Conservation (phyloP, 2,888 invertebrate genomes). For the Erebia epiphron region DNA sequence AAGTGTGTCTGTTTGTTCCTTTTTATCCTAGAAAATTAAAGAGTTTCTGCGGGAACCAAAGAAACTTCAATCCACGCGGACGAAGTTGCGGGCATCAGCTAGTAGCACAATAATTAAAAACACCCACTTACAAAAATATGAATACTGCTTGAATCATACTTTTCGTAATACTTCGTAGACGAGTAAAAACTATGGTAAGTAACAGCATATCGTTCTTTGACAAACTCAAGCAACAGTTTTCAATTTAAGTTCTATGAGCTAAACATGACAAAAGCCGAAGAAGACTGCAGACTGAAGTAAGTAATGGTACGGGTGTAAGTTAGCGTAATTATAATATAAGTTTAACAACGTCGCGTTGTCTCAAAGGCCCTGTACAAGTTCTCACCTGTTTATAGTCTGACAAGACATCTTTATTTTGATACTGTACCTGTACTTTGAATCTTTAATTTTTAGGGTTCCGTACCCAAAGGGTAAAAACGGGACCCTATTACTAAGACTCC, state of each 20-base stretch:
- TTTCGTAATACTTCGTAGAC: neutral
- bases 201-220: neutral
- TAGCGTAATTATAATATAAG: slow-evolving; percentile 45
- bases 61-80: too few relatives aligned
- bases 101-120: too few relatives aligned
- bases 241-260: neutral
- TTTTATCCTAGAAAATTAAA: too few relatives aligned
- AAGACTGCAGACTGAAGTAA: slow-evolving; percentile 2
- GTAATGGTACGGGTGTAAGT: slow-evolving; percentile 22
- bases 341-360: slow-evolving; percentile 40
- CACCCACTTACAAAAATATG: too few relatives aligned
- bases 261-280: slow-evolving; percentile 10
- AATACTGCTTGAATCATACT: too few relatives aligned
- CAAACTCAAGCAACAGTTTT: neutral
- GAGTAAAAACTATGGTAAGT: neutral
- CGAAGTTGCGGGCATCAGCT: too few relatives aligned
- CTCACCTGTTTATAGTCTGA: slow-evolving; percentile 15
- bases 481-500: too few relatives aligned
- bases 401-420: neutral
- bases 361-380: slow-evolving; percentile 17
- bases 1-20: too few relatives aligned
- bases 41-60: too few relatives aligned
- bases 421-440: too few relatives aligned
- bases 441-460: too few relatives aligned
- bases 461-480: too few relatives aligned